Evolutionary conservation across 2,888 invertebrate species (phyloP).

Genomic region (Ephialtes manifestator): DNA sequence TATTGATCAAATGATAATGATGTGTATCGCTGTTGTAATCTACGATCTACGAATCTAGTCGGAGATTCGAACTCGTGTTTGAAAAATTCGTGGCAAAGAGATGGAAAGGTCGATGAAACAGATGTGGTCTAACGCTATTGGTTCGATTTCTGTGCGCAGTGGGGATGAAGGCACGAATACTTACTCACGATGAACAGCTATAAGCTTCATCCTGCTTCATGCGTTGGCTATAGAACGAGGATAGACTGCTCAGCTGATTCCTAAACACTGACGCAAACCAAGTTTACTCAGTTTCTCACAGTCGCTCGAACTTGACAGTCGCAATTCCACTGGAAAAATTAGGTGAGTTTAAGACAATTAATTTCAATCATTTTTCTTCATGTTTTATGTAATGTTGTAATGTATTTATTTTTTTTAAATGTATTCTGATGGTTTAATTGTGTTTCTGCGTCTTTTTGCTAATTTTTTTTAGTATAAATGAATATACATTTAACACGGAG

Average conservation of each 20-base stretch:
- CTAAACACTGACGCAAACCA: not conserved
- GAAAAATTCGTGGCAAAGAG: not conserved
- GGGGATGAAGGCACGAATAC: not conserved
- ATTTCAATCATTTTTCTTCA: not conserved
- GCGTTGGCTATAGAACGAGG: not conserved
- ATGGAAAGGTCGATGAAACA: not conserved
- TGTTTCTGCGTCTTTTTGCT: not conserved
- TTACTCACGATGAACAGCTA: not conserved
- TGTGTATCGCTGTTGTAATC: not conserved
- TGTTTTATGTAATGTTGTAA: not conserved
- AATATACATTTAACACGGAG: not conserved
- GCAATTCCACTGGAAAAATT: not conserved
- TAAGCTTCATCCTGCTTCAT: not conserved
- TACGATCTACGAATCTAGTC: not conserved
- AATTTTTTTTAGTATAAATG: not conserved
- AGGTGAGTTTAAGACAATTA: not conserved
- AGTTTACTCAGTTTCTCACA: not conserved
- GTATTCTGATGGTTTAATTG: not conserved
- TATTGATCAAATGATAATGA: not conserved
- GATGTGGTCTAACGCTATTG: conserved; percentile 41
- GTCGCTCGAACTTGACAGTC: not conserved
- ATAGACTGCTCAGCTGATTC: not conserved
- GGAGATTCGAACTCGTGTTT: not conserved
- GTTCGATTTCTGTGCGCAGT: not conserved
- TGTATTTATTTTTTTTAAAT: not conserved